Evolutionary conservation across 2,113 vertebrate genomes (phyloP).

Genomic region (Thamnaconus septentrionalis): DNA sequence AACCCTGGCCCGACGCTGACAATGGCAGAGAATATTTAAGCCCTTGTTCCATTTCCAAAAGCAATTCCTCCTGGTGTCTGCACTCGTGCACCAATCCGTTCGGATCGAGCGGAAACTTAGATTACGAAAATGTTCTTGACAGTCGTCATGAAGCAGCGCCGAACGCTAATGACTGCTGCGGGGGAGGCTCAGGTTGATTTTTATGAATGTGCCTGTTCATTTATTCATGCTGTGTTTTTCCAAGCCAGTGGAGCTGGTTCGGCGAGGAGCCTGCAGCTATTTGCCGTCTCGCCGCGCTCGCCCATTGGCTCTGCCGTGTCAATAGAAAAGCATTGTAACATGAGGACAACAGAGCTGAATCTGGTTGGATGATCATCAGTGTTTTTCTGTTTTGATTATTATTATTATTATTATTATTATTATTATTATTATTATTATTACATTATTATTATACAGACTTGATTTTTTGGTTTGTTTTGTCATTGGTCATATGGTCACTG

Average conservation of each 20-base stretch:
- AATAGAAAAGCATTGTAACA: background rate
- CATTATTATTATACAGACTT: too few relatives aligned
- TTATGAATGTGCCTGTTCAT: conserved; percentile 24
- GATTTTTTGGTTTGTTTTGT: too few relatives aligned
- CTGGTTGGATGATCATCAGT: background rate
- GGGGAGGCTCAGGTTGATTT: conserved; percentile 6
- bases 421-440: too few relatives aligned
- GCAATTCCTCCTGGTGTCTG: too few relatives aligned
- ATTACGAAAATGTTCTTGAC: background rate
- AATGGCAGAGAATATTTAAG: too few relatives aligned
- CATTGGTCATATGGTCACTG: too few relatives aligned
- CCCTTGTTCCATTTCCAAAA: too few relatives aligned
- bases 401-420: too few relatives aligned
- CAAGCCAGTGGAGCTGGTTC: conserved; percentile 18
- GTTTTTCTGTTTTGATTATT: too few relatives aligned
- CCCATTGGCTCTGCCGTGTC: background rate
- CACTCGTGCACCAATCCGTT: too few relatives aligned
- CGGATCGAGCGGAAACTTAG: too few relatives aligned
- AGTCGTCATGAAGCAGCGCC: background rate
- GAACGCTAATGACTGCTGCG: conserved; percentile 5
- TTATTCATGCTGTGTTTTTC: conserved; percentile 25
- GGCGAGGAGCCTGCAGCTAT: conserved; percentile 9
- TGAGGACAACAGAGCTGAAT: background rate
- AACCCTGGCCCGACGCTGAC: too few relatives aligned
- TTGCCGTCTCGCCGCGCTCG: background rate